phyloP scores from a whole-genome alignment of 1,140 invertebrate genomes.

The Chelonus insularis region DNA sequence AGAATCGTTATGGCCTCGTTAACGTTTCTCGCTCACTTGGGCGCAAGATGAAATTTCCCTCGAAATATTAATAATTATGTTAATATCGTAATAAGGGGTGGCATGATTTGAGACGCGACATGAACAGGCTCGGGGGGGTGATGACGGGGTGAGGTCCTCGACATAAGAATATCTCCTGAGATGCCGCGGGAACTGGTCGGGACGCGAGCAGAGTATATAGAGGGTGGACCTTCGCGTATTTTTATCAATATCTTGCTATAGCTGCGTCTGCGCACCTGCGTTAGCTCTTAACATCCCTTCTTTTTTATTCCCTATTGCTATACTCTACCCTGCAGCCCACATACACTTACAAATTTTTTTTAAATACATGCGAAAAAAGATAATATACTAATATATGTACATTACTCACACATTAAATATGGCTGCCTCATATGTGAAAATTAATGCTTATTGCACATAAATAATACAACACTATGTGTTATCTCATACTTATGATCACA shows the following conservation, averaged over 20 bases:
- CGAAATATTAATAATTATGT: conserved; percentile 55
- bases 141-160: conserved; percentile 39
- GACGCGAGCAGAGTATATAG: conserved; percentile 42
- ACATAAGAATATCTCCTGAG: conserved; percentile 58
- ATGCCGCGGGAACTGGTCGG: conserved; percentile 44
- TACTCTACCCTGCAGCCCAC: conserved; percentile 9
- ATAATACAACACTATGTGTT: too few species aligned
- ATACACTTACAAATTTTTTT: conserved; percentile 22
- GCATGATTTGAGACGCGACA: conserved; percentile 34
- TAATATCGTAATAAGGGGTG: conserved; percentile 50
- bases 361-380: neutral
- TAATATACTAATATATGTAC: neutral
- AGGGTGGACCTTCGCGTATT: conserved; percentile 57
- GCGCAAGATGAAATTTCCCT: conserved; percentile 34
- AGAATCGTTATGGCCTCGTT: conserved; percentile 33
- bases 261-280: conserved; percentile 49
- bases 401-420: neutral
- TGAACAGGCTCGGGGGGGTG: conserved; percentile 1
- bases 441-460: neutral
- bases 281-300: conserved; percentile 49
- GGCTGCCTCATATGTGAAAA: neutral
- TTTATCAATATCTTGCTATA: conserved; percentile 58
- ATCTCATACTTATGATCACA: too few species aligned
- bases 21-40: conserved; percentile 33
- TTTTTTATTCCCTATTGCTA: conserved; percentile 32